These are phyloP conservation scores for Brachypteracias leptosomus DNA, from an alignment of 2,113 vertebrate genomes.

Conservation along the genomic window DNA sequence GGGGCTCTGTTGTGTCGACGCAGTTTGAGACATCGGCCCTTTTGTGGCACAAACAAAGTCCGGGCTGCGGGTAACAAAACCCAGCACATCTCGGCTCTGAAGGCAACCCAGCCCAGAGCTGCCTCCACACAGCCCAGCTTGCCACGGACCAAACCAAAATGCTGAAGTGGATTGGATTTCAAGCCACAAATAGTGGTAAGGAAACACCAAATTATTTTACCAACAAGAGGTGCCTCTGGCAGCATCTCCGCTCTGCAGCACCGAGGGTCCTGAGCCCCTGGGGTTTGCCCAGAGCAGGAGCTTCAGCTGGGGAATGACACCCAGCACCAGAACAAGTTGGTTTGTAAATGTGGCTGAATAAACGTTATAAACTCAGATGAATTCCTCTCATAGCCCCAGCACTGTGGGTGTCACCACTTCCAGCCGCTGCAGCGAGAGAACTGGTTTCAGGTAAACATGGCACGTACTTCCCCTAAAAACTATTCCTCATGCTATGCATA, in stretches of 20 bases:
- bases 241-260: rapidly evolving
- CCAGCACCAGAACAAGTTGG: not conserved
- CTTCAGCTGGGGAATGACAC: rapidly evolving
- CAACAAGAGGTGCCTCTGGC: rapidly evolving
- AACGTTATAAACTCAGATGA: not conserved
- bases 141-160: not conserved
- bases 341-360: not conserved
- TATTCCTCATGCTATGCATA: not conserved
- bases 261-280: rapidly evolving
- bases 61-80: conserved; percentile 16
- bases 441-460: not conserved
- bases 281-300: rapidly evolving
- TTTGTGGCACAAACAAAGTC: conserved; percentile 61
- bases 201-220: not conserved
- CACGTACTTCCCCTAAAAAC: not conserved
- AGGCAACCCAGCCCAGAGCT: not conserved
- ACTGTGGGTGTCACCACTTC: rapidly evolving
- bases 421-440: not conserved
- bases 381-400: not conserved
- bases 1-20: conserved; percentile 34
- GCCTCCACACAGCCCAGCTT: not conserved
- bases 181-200: not conserved
- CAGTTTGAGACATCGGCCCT: conserved; percentile 39
- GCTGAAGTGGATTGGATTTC: not conserved
- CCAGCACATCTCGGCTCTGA: not conserved